These are phyloP conservation scores for Lasioglossum malachurum DNA, from an alignment of 2,888 invertebrate genomes.

Conservation along the genomic window DNA sequence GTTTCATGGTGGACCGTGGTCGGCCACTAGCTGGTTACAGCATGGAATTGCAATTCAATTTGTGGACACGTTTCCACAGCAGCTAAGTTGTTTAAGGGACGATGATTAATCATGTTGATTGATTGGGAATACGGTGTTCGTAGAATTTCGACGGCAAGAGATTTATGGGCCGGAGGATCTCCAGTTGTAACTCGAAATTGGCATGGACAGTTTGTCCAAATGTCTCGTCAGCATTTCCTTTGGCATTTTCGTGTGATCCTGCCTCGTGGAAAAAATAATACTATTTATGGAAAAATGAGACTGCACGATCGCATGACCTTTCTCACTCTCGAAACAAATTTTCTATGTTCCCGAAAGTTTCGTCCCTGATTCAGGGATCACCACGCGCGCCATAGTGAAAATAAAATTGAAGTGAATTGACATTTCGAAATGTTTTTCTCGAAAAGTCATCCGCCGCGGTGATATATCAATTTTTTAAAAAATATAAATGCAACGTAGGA, in stretches of 20 bases:
- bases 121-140: neutral
- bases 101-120: constrained; percentile 12
- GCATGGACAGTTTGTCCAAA: neutral
- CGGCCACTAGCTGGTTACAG: constrained; percentile 26
- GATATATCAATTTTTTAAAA: neutral
- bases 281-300: neutral
- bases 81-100: constrained; percentile 3
- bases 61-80: neutral
- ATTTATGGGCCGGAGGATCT: neutral
- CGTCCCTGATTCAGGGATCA: neutral
- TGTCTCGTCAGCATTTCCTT: neutral
- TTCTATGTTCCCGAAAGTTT: neutral
- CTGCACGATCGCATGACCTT: neutral
- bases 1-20: constrained; percentile 27
- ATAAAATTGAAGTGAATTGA: neutral
- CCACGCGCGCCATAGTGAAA: neutral
- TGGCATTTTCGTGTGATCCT: neutral
- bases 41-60: constrained; percentile 9
- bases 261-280: neutral
- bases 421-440: neutral
- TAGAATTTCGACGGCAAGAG: neutral
- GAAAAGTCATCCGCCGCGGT: neutral
- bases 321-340: neutral
- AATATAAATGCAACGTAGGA: too few species aligned
- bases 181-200: neutral